phyloP scores from a whole-genome alignment of 2,797 vertebrate genomes.

The Vipera latastei region DNA sequence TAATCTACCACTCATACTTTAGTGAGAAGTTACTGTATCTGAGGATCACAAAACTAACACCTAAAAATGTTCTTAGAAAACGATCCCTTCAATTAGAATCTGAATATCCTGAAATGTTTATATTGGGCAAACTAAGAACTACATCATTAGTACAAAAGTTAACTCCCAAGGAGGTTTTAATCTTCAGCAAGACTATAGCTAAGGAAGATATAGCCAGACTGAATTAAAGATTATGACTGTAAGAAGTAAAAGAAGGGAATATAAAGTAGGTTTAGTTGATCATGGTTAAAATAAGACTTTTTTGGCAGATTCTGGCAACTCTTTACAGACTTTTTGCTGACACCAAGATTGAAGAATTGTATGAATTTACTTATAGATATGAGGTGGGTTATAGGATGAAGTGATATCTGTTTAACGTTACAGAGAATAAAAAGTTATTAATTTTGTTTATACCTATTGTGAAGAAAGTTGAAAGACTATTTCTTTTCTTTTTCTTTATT shows the following conservation, averaged over 20 bases:
- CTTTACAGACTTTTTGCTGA: not conserved
- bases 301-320: not conserved
- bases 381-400: not conserved
- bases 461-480: not conserved
- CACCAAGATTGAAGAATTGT: not conserved
- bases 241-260: not conserved
- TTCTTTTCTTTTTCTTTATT: not conserved
- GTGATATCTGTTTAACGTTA: not conserved
- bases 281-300: not conserved
- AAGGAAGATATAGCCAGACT: not conserved
- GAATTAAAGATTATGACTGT: not conserved
- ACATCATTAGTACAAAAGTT: not conserved
- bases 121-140: not conserved
- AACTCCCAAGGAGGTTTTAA: not conserved
- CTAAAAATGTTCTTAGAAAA: not conserved
- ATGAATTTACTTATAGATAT: not conserved
- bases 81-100: not conserved
- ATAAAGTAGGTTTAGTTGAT: not conserved
- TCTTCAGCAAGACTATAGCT: not conserved
- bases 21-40: not conserved
- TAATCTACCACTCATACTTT: not conserved
- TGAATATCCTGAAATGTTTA: not conserved
- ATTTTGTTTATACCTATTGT: not conserved
- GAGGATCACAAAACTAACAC: not conserved
- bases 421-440: not conserved